Conservation (phyloP, 2,113 vertebrate genomes). For the Oxyura jamaicensis region DNA sequence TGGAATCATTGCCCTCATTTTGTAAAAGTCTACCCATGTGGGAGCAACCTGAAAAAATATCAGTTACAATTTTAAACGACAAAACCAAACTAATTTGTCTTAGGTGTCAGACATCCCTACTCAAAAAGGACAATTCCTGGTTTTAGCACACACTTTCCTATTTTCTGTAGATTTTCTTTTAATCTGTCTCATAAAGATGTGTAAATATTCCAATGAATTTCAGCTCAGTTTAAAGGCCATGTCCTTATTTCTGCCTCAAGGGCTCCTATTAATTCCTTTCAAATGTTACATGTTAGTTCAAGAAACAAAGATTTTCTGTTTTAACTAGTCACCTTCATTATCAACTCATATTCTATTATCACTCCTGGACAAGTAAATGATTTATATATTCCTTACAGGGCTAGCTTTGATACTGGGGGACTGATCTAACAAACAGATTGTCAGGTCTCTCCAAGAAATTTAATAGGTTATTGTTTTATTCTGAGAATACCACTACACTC, state of each 20-base stretch:
- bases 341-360: background rate
- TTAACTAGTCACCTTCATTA: slow-evolving; percentile 23
- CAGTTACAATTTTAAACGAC: slow-evolving; percentile 35
- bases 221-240: slow-evolving; percentile 36
- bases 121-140: slow-evolving; percentile 16
- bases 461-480: background rate
- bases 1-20: slow-evolving; percentile 29
- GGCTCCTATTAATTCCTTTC: slow-evolving; percentile 8
- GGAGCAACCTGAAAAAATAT: slow-evolving; percentile 11
- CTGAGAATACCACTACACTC: background rate
- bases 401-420: background rate
- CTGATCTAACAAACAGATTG: background rate
- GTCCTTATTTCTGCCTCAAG: background rate
- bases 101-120: slow-evolving; percentile 3
- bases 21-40: background rate
- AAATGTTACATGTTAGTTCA: background rate
- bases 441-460: background rate
- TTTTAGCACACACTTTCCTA: slow-evolving; percentile 3
- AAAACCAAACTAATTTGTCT: background rate
- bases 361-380: background rate
- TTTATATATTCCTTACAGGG: background rate
- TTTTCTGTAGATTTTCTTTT: background rate
- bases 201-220: slow-evolving; percentile 14
- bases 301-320: slow-evolving; percentile 17
- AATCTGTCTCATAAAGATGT: background rate